A percentile compares a stretch with the other conserved stretches of the same genome.
Conservation (phyloP, 2,888 invertebrate species). For the Eretmocerus hayati region DNA sequence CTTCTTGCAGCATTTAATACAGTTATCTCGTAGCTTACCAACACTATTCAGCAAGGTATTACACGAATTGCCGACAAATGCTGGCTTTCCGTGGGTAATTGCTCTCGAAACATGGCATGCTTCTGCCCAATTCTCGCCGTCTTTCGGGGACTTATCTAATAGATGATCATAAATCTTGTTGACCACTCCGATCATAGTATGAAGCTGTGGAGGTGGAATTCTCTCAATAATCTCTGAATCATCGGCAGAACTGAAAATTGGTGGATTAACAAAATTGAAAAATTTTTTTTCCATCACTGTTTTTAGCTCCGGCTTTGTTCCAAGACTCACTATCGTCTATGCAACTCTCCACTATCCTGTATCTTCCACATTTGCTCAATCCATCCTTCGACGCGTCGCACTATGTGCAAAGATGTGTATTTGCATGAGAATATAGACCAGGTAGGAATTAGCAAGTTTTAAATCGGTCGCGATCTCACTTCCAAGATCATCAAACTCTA, state of each 20-base stretch:
- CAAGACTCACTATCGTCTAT: background rate
- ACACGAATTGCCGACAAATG: conserved; percentile 4
- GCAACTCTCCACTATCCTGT: background rate
- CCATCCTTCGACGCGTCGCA: background rate
- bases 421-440: background rate
- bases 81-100: conserved; percentile 2
- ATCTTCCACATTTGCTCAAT: background rate
- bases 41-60: conserved; percentile 5
- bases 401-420: background rate
- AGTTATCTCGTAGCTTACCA: conserved; percentile 1
- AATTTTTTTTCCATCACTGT: background rate
- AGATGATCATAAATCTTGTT: conserved; percentile 5
- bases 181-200: conserved; percentile 8
- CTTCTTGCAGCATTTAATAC: background rate
- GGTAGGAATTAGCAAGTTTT: background rate
- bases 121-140: conserved; percentile 7
- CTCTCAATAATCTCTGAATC: conserved; percentile 2
- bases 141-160: background rate
- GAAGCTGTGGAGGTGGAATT: conserved; percentile 5
- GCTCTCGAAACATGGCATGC: conserved; percentile 5
- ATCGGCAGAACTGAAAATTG: background rate
- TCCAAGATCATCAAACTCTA: background rate
- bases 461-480: background rate
- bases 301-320: background rate
- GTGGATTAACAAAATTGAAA: background rate